Conservation (phyloP, 2,888 invertebrate genomes). For the Pharmacophagus antenor region DNA sequence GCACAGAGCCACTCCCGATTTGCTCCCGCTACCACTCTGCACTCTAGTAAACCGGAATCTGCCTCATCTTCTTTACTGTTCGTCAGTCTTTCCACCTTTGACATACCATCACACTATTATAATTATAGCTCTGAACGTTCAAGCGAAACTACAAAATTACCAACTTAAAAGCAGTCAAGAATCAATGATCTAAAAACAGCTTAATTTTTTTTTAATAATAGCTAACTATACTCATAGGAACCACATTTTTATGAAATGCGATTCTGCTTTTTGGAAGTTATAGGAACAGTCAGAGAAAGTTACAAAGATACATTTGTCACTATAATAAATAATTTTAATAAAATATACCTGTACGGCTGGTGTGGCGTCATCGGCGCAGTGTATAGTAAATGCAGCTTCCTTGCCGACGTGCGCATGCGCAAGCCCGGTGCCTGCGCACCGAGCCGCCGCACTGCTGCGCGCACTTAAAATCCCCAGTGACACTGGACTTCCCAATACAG, state of each 20-base stretch:
- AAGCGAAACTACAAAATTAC: too few relatives aligned
- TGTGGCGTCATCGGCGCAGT: conserved; percentile 75
- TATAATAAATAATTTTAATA: too few relatives aligned
- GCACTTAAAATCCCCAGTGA: conserved; percentile 74
- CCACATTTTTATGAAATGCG: too few relatives aligned
- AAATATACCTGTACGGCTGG: conserved; percentile 83
- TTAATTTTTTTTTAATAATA: too few relatives aligned
- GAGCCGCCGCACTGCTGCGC: conserved; percentile 67
- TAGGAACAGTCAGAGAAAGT: too few relatives aligned
- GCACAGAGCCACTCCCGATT: conserved; percentile 93
- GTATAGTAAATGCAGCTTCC: conserved; percentile 86
- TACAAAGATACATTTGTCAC: too few relatives aligned
- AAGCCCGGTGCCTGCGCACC: conserved; percentile 85
- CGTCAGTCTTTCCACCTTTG: conserved; percentile 69
- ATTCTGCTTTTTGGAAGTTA: too few relatives aligned
- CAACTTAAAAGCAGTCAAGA: too few relatives aligned
- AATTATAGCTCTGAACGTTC: too few relatives aligned
- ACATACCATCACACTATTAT: not conserved
- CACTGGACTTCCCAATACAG: conserved; percentile 82
- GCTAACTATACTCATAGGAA: too few relatives aligned
- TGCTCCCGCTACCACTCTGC: conserved; percentile 80
- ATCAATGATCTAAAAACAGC: too few relatives aligned
- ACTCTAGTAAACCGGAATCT: conserved; percentile 79
- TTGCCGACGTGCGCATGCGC: conserved; percentile 86
- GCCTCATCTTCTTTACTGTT: conserved; percentile 62